These are phyloP conservation scores for Loriculus beryllinus DNA, from an alignment of 2,797 vertebrate species.

Conservation along the genomic window DNA sequence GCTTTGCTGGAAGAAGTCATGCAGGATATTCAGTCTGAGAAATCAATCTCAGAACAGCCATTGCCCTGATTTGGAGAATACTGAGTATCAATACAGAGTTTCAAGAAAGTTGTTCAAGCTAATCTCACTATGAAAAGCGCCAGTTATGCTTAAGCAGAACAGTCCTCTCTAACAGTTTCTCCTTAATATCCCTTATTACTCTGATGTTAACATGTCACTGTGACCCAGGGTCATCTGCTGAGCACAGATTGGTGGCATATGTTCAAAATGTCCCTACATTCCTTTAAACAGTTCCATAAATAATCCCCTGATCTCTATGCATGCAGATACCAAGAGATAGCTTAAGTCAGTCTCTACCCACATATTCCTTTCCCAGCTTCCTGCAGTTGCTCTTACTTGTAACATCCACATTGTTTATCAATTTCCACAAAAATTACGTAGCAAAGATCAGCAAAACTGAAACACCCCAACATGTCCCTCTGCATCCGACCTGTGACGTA, in stretches of 20 bases:
- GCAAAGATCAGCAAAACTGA: neutral
- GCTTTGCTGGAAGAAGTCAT: slow-evolving; percentile 13
- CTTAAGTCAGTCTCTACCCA: neutral
- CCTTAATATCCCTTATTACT: neutral
- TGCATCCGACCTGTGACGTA: neutral
- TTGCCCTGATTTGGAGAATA: slow-evolving; percentile 2
- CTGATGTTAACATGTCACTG: neutral
- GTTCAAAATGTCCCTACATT: slow-evolving; percentile 12
- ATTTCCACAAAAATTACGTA: neutral
- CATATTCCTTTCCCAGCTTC: neutral
- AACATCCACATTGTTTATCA: neutral
- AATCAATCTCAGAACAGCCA: neutral
- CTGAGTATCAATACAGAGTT: neutral
- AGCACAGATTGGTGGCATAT: neutral
- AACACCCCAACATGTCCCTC: neutral
- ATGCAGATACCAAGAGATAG: neutral
- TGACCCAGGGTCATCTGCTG: slow-evolving; percentile 16
- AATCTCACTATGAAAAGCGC: neutral
- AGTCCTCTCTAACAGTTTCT: neutral
- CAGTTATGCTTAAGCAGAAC: neutral
- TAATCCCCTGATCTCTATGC: neutral
- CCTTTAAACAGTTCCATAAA: slow-evolving; percentile 31
- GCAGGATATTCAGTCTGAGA: neutral
- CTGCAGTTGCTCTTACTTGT: neutral
- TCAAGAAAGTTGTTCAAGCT: slow-evolving; percentile 1